A percentile compares a stretch with the other conserved stretches of the same genome.
Evolutionary conservation across 64 coral and sea anemone genomes (phyloP).

Genomic region (Porites lutea): DNA sequence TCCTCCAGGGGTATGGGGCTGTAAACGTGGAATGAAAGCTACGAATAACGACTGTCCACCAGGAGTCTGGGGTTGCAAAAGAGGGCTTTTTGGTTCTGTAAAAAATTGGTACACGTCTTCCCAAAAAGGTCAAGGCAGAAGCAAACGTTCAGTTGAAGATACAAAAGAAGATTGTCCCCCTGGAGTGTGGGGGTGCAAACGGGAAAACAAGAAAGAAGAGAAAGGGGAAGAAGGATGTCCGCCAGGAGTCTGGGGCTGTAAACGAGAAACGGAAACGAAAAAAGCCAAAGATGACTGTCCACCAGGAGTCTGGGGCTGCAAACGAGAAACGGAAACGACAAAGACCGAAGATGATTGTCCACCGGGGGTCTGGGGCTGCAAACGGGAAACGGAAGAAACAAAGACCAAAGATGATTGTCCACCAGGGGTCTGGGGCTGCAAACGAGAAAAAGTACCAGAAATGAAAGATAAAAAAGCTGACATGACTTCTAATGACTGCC

Average conservation of each 20-base stretch:
- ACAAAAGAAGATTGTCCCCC: conserved; percentile 33
- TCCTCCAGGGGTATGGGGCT: conserved; percentile 45
- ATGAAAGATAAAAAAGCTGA: neutral
- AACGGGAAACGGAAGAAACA: conserved; percentile 3
- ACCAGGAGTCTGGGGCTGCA: conserved; percentile 73
- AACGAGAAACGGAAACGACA: conserved; percentile 8
- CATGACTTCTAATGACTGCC: neutral
- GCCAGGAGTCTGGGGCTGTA: conserved; percentile 58
- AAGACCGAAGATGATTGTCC: conserved; percentile 8
- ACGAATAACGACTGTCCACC: conserved; percentile 57
- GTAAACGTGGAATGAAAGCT: neutral
- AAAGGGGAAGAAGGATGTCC: conserved; percentile 23
- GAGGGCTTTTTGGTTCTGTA: conserved; percentile 29
- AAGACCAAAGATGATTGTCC: conserved; percentile 4
- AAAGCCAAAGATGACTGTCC: conserved; percentile 1
- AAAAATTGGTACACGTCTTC: neutral
- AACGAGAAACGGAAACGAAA: conserved; percentile 11
- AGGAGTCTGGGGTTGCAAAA: conserved; percentile 72
- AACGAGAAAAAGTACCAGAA: conserved; percentile 1
- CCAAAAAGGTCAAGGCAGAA: neutral
- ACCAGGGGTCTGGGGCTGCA: conserved; percentile 73
- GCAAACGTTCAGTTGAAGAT: conserved; percentile 14
- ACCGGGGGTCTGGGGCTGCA: conserved; percentile 73
- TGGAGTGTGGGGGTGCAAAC: conserved; percentile 72
- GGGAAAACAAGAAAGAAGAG: conserved; percentile 17